A percentile compares a stretch with the other conserved stretches of the same genome.
phyloP scores from a whole-genome alignment of 2,888 invertebrate species.

The Drosophila affinis region DNA sequence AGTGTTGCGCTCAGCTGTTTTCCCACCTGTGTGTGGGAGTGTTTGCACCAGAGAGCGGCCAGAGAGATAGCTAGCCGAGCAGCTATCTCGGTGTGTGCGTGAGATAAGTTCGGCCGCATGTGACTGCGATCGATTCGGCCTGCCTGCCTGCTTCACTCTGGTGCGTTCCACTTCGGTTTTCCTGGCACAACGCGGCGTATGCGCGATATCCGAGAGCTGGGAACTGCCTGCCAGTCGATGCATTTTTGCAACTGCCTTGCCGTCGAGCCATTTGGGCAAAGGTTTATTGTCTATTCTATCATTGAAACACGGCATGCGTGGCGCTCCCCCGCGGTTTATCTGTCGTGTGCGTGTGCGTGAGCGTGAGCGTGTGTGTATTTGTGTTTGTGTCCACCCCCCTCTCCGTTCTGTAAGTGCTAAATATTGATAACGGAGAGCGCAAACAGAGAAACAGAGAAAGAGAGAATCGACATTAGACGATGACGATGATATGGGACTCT shows the following conservation, averaged over 20 bases:
- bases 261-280: constrained; percentile 58
- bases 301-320: constrained; percentile 59
- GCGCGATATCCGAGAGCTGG: constrained; percentile 46
- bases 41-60: constrained; percentile 26
- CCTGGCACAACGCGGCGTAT: constrained; percentile 65
- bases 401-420: constrained; percentile 48
- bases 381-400: constrained; percentile 2
- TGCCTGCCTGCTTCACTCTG: not conserved
- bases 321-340: not conserved
- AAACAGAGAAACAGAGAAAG: constrained; percentile 9
- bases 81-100: constrained; percentile 4
- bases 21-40: not conserved
- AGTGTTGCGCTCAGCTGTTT: constrained; percentile 55
- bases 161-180: constrained; percentile 24
- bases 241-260: constrained; percentile 19
- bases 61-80: not conserved
- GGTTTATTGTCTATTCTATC: constrained; percentile 60
- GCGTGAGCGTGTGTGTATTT: constrained; percentile 6
- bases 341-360: constrained; percentile 10
- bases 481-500: constrained; percentile 28
- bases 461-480: constrained; percentile 4
- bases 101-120: constrained; percentile 61
- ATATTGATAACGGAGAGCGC: constrained; percentile 51
- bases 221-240: not conserved
- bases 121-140: constrained; percentile 49